phyloP scores from a whole-genome alignment of 64 coral and sea anemone genomes.

The Actinia equina region DNA sequence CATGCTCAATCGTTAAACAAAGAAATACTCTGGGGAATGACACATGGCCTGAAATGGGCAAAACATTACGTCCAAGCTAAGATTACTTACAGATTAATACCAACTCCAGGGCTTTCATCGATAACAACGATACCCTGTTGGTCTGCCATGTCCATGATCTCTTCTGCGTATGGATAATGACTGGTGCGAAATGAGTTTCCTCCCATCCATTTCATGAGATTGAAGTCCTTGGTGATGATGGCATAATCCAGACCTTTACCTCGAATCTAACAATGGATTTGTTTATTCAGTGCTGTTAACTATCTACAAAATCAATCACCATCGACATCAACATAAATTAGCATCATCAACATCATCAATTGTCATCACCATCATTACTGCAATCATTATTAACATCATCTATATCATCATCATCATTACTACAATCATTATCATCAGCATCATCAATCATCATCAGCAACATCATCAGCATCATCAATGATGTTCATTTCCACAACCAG shows the following conservation, averaged over 20 bases:
- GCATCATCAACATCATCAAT: background rate
- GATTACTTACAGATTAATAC: conserved; percentile 62
- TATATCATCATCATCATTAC: background rate
- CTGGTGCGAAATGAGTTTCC: conserved; percentile 92
- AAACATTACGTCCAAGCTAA: too few relatives aligned
- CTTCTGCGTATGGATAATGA: conserved; percentile 98
- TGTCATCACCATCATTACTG: background rate
- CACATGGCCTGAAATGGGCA: too few relatives aligned
- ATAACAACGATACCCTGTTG: conserved; percentile 93
- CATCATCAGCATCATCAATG: too few relatives aligned
- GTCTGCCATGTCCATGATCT: conserved; percentile 98
- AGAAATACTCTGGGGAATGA: too few relatives aligned
- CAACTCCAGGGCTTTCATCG: conserved; percentile 95
- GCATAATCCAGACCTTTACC: conserved; percentile 92
- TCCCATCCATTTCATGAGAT: conserved; percentile 91
- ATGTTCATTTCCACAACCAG: background rate
- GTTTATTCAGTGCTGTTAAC: background rate
- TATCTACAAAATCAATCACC: background rate
- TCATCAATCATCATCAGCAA: background rate
- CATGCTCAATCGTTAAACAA: too few relatives aligned
- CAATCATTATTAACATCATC: background rate
- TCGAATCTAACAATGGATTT: conserved; percentile 63
- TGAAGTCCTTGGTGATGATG: conserved; percentile 90
- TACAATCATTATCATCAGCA: background rate
- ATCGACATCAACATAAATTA: background rate